Conservation (phyloP, 1,140 invertebrate genomes). For the Nylanderia fulva region DNA sequence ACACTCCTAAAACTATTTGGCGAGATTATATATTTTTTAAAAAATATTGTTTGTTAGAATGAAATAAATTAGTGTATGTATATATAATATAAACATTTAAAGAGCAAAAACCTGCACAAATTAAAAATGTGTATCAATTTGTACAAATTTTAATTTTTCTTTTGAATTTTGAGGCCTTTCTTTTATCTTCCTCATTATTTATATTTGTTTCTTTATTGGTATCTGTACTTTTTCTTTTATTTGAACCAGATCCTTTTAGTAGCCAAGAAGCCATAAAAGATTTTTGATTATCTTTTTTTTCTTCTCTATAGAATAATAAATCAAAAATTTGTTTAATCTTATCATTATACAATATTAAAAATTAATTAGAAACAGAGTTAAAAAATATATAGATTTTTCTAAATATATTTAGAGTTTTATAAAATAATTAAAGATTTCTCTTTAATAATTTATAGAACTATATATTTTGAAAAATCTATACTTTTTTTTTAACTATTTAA, state of each 20-base stretch:
- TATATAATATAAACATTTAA: conserved; percentile 35
- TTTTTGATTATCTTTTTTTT: conserved; percentile 69
- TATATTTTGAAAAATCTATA: too few relatives aligned
- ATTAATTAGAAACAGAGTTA: neutral
- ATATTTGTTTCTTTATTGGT: conserved; percentile 12
- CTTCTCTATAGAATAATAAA: conserved; percentile 72
- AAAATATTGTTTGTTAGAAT: conserved; percentile 9
- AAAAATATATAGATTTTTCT: neutral
- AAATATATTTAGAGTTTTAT: neutral
- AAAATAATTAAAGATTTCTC: neutral
- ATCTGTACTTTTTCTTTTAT: conserved; percentile 67
- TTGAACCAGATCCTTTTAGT: conserved; percentile 67
- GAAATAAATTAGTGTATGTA: conserved; percentile 14
- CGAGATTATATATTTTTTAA: neutral
- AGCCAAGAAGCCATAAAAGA: conserved; percentile 79
- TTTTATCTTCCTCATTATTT: conserved; percentile 19
- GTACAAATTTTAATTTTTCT: conserved; percentile 36
- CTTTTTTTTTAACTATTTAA: too few relatives aligned
- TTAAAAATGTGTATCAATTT: neutral
- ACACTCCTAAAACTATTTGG: neutral
- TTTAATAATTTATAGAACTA: too few relatives aligned
- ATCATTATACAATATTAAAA: neutral
- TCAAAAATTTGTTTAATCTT: conserved; percentile 64
- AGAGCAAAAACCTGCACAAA: neutral
- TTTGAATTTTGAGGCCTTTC: conserved; percentile 41